A percentile compares a stretch with the other conserved stretches of the same genome.
Conservation (phyloP, 2,797 vertebrate genomes). For the Carapus acus region DNA sequence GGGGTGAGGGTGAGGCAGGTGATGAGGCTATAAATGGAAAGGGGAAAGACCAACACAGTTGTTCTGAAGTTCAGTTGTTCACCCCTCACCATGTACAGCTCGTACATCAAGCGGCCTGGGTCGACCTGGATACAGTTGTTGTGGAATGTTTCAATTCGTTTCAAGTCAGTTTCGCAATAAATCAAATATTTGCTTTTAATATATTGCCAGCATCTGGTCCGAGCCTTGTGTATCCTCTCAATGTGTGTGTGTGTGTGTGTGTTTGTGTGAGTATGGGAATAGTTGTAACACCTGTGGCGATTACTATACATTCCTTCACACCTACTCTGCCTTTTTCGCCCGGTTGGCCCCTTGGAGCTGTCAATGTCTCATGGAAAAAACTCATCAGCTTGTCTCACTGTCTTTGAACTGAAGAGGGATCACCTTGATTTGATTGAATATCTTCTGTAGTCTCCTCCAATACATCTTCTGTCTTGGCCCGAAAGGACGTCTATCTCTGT, state of each 20-base stretch:
- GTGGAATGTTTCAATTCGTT: conserved; percentile 28
- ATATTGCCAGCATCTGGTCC: conserved; percentile 26
- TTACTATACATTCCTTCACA: conserved; percentile 39
- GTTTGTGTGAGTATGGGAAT: conserved; percentile 23
- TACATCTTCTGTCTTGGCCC: too few relatives aligned
- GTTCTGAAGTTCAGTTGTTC: background rate
- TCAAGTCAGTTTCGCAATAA: conserved; percentile 21
- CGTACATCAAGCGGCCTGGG: conserved; percentile 6
- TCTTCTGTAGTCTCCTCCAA: too few relatives aligned
- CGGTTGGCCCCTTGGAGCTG: conserved; percentile 28
- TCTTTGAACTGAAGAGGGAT: too few relatives aligned
- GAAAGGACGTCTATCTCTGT: too few relatives aligned
- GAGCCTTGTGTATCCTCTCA: conserved; percentile 24
- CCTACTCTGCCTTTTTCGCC: conserved; percentile 8
- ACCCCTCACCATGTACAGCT: conserved; percentile 5
- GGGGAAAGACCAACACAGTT: background rate
- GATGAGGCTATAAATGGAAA: conserved; percentile 13
- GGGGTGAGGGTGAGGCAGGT: background rate
- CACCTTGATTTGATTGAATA: too few relatives aligned
- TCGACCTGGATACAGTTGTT: background rate
- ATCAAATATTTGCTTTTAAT: conserved; percentile 8
- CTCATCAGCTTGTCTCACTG: background rate
- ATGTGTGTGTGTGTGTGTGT: conserved; percentile 7
- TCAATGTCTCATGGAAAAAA: conserved; percentile 1
- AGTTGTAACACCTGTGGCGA: conserved; percentile 1